Evolutionary conservation across 2,113 vertebrate genomes (phyloP).

Genomic region (Halichoerus grypus): DNA sequence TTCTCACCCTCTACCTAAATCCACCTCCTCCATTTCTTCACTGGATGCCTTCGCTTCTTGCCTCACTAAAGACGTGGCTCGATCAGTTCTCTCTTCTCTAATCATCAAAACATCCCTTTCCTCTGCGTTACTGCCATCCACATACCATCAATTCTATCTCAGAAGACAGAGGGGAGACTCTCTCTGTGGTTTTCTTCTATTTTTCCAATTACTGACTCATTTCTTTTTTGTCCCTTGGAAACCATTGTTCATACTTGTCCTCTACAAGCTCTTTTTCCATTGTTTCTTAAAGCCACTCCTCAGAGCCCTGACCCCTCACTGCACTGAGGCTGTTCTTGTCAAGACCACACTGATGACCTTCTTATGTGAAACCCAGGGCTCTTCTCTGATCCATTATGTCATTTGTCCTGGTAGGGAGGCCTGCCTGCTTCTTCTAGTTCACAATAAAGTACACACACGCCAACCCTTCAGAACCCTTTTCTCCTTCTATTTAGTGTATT

Average conservation of each 20-base stretch:
- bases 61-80: neutral
- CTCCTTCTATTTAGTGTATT: neutral
- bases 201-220: neutral
- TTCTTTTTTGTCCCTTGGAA: neutral
- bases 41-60: neutral
- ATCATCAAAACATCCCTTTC: neutral
- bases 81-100: neutral
- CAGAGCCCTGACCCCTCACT: neutral
- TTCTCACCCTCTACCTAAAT: neutral
- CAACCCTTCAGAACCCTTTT: neutral
- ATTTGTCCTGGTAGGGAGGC: neutral
- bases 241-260: neutral
- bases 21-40: neutral
- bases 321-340: neutral
- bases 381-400: neutral
- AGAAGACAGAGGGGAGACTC: neutral
- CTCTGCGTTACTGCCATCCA: neutral
- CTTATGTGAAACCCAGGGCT: neutral
- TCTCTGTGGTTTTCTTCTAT: neutral
- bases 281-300: neutral
- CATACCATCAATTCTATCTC: neutral
- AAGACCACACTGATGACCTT: neutral
- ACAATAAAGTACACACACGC: accelerated
- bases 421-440: neutral
- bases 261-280: neutral